Evolutionary conservation across 2,888 invertebrate genomes (phyloP).

Genomic region (Drosophila paranaensis): DNA sequence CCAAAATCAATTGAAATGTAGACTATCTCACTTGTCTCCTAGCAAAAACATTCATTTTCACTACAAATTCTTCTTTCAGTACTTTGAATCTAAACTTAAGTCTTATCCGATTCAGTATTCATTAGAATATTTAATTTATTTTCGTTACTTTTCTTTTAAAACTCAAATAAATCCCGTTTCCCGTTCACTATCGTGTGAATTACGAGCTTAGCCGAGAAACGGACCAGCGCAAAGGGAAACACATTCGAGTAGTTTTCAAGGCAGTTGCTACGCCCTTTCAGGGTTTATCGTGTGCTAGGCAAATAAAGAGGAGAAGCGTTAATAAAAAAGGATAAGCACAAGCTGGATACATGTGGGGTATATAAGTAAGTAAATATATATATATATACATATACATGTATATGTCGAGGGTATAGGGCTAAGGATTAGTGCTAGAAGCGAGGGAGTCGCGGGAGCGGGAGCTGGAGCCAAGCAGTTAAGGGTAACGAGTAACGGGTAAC

Average conservation of each 20-base stretch:
- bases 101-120: not conserved
- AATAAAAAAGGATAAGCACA: constrained; percentile 17
- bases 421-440: constrained; percentile 1
- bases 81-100: too few relatives aligned
- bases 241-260: constrained; percentile 22
- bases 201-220: constrained; percentile 1
- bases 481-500: not conserved
- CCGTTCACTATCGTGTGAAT: not conserved
- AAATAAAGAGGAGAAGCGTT: constrained; percentile 28
- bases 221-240: not conserved
- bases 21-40: too few relatives aligned
- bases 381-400: not conserved
- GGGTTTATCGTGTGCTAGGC: constrained; percentile 13
- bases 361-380: constrained; percentile 6
- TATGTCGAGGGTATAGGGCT: constrained; percentile 6
- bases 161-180: not conserved
- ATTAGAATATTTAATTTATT: not conserved
- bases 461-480: constrained; percentile 1
- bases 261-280: constrained; percentile 3
- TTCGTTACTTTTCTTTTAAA: not conserved
- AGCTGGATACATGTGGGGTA: constrained; percentile 3
- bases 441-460: constrained; percentile 28
- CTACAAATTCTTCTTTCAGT: too few relatives aligned
- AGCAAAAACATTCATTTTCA: too few relatives aligned
- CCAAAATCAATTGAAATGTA: not conserved